Percentiles rank a stretch among this genome's conserved stretches.
Conservation (phyloP, 1,140 invertebrate genomes). For the Philopotamus ludificatus region DNA sequence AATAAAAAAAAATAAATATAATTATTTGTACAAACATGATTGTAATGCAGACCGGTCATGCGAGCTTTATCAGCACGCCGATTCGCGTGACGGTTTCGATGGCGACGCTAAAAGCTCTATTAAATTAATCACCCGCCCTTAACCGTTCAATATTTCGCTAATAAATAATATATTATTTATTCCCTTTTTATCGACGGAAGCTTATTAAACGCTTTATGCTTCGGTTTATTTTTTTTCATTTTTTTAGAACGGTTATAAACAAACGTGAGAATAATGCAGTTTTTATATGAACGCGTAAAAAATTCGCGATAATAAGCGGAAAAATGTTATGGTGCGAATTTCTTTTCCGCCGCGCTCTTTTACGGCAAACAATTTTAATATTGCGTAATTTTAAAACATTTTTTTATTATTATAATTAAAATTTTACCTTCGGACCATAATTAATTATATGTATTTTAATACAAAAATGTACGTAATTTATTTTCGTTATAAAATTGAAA, state of each 20-base stretch:
- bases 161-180: not conserved
- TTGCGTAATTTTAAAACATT: too few species aligned
- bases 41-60: too few species aligned
- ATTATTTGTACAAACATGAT: too few species aligned
- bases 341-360: not conserved
- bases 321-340: not conserved
- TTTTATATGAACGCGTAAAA: not conserved
- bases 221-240: not conserved
- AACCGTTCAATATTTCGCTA: not conserved
- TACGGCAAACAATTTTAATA: too few species aligned
- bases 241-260: not conserved
- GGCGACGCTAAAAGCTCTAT: slow-evolving; percentile 36
- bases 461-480: too few species aligned
- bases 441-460: too few species aligned
- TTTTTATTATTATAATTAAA: too few species aligned
- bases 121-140: slow-evolving; percentile 26
- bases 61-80: too few species aligned
- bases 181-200: not conserved
- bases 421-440: too few species aligned
- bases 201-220: not conserved
- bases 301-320: not conserved
- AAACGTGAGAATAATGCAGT: not conserved
- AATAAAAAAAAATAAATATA: too few species aligned
- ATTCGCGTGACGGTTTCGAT: slow-evolving; percentile 37
- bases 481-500: too few species aligned